phyloP scores from a whole-genome alignment of 2,797 vertebrate species.

The Peromyscus attwateri region DNA sequence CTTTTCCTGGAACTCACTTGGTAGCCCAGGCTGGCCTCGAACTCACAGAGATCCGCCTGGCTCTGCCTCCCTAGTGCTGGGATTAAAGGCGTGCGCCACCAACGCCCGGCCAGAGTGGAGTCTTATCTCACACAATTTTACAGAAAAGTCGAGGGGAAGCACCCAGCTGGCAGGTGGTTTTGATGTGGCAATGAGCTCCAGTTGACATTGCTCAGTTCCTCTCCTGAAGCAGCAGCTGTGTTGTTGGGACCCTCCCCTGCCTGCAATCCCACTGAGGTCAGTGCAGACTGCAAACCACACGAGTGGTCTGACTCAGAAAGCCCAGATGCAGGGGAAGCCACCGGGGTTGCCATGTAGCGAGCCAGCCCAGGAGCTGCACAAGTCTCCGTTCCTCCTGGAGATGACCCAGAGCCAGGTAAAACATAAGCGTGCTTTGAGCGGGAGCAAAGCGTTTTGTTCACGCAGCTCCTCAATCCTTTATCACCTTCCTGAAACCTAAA shows the following conservation, averaged over 20 bases:
- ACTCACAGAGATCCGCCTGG: too few relatives aligned
- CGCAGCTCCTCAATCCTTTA: not conserved
- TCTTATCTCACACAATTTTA: not conserved
- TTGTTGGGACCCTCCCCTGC: not conserved
- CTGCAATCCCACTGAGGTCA: not conserved
- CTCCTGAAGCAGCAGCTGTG: not conserved
- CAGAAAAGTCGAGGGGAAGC: constrained; percentile 39
- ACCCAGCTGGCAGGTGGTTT: not conserved
- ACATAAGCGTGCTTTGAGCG: not conserved
- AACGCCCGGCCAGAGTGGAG: not conserved
- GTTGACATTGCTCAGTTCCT: not conserved
- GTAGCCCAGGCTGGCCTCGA: too few relatives aligned
- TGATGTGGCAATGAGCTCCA: not conserved
- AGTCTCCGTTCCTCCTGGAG: not conserved
- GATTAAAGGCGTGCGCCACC: too few relatives aligned
- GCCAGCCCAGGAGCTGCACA: not conserved
- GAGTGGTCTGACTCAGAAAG: not conserved
- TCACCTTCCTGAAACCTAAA: not conserved
- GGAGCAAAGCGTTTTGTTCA: not conserved
- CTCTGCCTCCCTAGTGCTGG: too few relatives aligned
- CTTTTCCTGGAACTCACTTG: too few relatives aligned
- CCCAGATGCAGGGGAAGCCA: not conserved
- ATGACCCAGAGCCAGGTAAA: not conserved
- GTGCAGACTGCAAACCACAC: not conserved
- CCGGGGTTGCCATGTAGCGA: fast-evolving